These are phyloP conservation scores for Nibea albiflora DNA, from an alignment of 2,113 vertebrate genomes.

Conservation along the genomic window DNA sequence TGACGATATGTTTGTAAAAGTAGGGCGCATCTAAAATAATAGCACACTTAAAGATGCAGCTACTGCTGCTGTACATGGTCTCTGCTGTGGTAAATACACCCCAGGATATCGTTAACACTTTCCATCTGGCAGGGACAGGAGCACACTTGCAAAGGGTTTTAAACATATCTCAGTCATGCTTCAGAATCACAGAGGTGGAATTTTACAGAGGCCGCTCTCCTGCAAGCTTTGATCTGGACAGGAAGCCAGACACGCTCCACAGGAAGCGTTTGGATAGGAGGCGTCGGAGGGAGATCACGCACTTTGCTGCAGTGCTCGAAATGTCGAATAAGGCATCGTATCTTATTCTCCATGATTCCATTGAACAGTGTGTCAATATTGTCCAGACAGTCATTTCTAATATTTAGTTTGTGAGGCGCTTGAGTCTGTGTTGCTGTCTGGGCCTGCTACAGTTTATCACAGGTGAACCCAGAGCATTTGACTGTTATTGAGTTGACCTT, in stretches of 20 bases:
- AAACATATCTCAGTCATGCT: conserved; percentile 25
- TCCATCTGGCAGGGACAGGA: conserved; percentile 21
- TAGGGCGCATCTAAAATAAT: neutral
- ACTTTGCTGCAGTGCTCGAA: conserved; percentile 3
- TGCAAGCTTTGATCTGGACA: conserved; percentile 62
- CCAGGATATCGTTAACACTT: conserved; percentile 30
- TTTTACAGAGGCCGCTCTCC: conserved; percentile 43
- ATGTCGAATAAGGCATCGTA: neutral
- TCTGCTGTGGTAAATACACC: conserved; percentile 1
- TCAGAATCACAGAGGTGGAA: conserved; percentile 40
- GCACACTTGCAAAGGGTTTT: conserved; percentile 3
- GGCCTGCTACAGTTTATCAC: neutral
- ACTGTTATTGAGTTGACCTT: conserved; percentile 39
- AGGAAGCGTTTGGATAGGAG: conserved; percentile 53
- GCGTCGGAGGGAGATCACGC: conserved; percentile 21
- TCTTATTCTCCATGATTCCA: neutral
- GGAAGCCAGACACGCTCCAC: conserved; percentile 52
- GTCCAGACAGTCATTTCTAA: neutral
- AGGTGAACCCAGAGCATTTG: neutral
- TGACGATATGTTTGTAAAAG: neutral
- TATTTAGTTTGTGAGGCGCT: neutral
- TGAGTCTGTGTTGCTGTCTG: neutral
- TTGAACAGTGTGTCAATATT: neutral
- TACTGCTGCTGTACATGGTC: conserved; percentile 1
- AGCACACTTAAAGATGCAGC: neutral